Conservation (phyloP, 2,888 invertebrate species). For the Cheilosia scutellata region DNA sequence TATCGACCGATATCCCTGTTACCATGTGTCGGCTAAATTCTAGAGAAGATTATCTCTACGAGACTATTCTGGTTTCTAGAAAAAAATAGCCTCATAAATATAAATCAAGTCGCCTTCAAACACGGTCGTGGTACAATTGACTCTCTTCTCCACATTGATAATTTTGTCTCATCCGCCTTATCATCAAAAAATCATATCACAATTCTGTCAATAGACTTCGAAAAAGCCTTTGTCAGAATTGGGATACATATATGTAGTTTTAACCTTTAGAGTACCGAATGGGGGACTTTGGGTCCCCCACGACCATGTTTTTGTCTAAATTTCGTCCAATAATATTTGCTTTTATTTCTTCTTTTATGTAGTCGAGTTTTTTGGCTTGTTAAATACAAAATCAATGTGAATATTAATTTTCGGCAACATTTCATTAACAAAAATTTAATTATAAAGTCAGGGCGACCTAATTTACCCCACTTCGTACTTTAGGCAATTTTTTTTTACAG, state of each 20-base stretch:
- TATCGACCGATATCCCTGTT: constrained; percentile 20
- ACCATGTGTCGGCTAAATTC: not conserved
- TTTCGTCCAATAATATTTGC: too few relatives aligned
- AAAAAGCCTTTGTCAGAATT: constrained; percentile 12
- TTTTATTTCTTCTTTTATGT: too few relatives aligned
- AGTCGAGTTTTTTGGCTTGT: too few relatives aligned
- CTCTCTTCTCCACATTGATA: not conserved
- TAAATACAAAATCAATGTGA: too few relatives aligned
- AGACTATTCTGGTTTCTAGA: constrained; percentile 4
- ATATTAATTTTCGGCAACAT: too few relatives aligned
- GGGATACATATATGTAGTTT: not conserved
- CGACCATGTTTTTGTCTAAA: too few relatives aligned
- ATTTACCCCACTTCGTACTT: too few relatives aligned
- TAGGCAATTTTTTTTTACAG: too few relatives aligned
- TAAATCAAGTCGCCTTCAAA: not conserved
- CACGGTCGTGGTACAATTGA: not conserved
- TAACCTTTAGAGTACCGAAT: not conserved
- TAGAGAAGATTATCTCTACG: constrained; percentile 5
- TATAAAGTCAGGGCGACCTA: too few relatives aligned
- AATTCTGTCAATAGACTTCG: not conserved
- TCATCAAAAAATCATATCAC: not conserved
- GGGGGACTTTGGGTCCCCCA: too few relatives aligned
- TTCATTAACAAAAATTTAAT: too few relatives aligned
- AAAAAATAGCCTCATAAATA: not conserved
- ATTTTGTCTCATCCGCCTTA: not conserved